These are phyloP conservation scores for Proterorhinus semilunaris DNA, from an alignment of 2,113 vertebrate species.

Conservation along the genomic window DNA sequence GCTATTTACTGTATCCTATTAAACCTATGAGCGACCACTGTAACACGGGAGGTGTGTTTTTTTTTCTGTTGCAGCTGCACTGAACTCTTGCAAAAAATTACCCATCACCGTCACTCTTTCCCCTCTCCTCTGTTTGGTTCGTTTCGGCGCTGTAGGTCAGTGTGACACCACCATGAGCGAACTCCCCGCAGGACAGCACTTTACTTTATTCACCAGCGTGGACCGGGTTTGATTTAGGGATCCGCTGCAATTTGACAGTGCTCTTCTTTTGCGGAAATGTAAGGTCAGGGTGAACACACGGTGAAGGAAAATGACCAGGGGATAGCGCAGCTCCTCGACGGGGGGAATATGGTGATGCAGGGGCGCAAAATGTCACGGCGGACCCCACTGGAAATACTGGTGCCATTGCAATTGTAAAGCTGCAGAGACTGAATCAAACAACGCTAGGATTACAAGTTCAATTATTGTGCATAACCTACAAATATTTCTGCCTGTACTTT, in stretches of 20 bases:
- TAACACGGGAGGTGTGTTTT: background rate
- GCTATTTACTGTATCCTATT: background rate
- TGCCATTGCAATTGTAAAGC: background rate
- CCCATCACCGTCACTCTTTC: conserved; percentile 20
- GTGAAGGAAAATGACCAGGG: background rate
- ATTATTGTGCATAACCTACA: background rate
- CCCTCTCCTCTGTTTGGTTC: conserved; percentile 4
- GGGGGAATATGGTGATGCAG: background rate
- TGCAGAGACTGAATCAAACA: background rate
- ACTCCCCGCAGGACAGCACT: conserved; percentile 14
- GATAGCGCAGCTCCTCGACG: conserved; percentile 13
- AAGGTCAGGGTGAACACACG: conserved; percentile 28
- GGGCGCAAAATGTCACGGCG: conserved; percentile 25
- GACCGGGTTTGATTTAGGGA: conserved; percentile 8
- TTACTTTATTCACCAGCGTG: conserved; percentile 1
- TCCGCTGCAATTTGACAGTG: background rate
- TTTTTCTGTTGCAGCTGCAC: conserved; percentile 22
- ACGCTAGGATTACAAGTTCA: background rate
- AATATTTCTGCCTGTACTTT: background rate
- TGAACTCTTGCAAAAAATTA: conserved; percentile 37
- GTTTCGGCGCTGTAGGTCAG: conserved; percentile 54
- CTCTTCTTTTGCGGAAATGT: conserved; percentile 18
- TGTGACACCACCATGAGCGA: conserved; percentile 38
- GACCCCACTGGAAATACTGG: background rate
- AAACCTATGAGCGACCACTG: conserved; percentile 18